A percentile compares a stretch with the other conserved stretches of the same genome.
These are phyloP conservation scores for Chironomus striatipennis DNA, from an alignment of 1,140 invertebrate genomes.

Conservation along the genomic window DNA sequence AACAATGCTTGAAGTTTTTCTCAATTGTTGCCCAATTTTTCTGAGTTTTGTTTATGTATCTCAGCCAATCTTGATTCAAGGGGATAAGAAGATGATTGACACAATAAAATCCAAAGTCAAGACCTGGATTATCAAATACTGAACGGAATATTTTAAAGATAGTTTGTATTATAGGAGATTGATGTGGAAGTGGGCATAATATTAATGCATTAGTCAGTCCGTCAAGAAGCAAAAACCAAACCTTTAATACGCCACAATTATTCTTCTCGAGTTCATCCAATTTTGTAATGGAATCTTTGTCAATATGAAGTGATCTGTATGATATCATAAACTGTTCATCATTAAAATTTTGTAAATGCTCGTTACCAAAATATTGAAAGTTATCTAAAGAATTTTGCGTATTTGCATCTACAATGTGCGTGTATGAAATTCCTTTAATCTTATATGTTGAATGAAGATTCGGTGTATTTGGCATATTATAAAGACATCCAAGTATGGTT, in stretches of 20 bases:
- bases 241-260: slow-evolving; percentile 70
- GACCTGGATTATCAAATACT: slow-evolving; percentile 64
- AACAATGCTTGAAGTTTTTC: slow-evolving; percentile 87
- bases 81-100: slow-evolving; percentile 83
- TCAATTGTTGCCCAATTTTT: slow-evolving; percentile 63
- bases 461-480: slow-evolving; percentile 88
- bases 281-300: slow-evolving; percentile 47
- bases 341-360: slow-evolving; percentile 39
- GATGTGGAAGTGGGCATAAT: slow-evolving; percentile 71
- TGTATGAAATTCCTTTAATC: slow-evolving; percentile 68
- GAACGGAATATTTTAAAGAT: slow-evolving; percentile 74
- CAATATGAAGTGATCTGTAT: slow-evolving; percentile 47
- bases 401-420: slow-evolving; percentile 73
- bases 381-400: slow-evolving; percentile 67
- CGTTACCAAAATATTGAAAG: slow-evolving; percentile 44
- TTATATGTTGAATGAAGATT: slow-evolving; percentile 84
- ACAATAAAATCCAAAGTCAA: slow-evolving; percentile 79
- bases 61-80: slow-evolving; percentile 81
- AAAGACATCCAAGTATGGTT: slow-evolving; percentile 82
- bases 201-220: slow-evolving; percentile 74
- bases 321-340: slow-evolving; percentile 41
- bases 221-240: slow-evolving; percentile 87
- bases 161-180: slow-evolving; percentile 76
- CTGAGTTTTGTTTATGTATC: slow-evolving; percentile 59
- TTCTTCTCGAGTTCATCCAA: slow-evolving; percentile 62